These are phyloP conservation scores for Avahi laniger DNA, from an alignment of 2,797 vertebrate species.

Conservation along the genomic window DNA sequence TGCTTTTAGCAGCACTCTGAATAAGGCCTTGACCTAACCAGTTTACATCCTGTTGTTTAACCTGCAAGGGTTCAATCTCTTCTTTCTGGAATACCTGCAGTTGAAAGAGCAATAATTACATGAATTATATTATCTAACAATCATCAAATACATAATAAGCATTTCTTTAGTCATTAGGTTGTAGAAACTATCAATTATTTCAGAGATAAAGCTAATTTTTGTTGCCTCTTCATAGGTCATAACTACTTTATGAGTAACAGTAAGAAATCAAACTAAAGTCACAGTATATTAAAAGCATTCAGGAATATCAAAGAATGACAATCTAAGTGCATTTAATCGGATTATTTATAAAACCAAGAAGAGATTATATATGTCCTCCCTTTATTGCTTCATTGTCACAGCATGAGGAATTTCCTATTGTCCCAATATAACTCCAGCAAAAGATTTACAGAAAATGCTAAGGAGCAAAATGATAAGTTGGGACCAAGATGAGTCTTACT, in stretches of 20 bases:
- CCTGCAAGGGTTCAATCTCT: constrained; percentile 94
- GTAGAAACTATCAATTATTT: neutral
- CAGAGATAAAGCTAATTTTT: neutral
- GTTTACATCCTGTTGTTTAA: constrained; percentile 93
- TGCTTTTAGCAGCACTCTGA: constrained; percentile 93
- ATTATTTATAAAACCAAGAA: constrained; percentile 14
- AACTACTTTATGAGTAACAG: constrained; percentile 2
- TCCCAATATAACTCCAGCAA: neutral
- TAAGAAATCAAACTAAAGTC: neutral
- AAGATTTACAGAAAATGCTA: neutral
- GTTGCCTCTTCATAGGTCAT: neutral
- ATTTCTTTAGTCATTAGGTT: neutral
- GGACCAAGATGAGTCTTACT: neutral
- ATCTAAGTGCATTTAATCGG: neutral
- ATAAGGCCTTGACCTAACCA: constrained; percentile 94
- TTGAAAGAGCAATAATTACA: constrained; percentile 54
- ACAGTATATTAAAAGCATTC: constrained; percentile 12
- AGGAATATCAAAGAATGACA: constrained; percentile 11
- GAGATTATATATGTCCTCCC: neutral
- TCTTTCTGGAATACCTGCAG: constrained; percentile 96
- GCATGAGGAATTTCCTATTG: neutral
- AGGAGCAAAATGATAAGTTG: neutral
- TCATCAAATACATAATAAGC: neutral
- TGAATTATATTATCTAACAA: constrained; percentile 24
- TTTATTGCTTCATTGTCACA: constrained; percentile 1